Percentiles rank a stretch among this genome's conserved stretches.
Evolutionary conservation across 2,888 invertebrate species (phyloP).

Genomic region (Athalia rosae): DNA sequence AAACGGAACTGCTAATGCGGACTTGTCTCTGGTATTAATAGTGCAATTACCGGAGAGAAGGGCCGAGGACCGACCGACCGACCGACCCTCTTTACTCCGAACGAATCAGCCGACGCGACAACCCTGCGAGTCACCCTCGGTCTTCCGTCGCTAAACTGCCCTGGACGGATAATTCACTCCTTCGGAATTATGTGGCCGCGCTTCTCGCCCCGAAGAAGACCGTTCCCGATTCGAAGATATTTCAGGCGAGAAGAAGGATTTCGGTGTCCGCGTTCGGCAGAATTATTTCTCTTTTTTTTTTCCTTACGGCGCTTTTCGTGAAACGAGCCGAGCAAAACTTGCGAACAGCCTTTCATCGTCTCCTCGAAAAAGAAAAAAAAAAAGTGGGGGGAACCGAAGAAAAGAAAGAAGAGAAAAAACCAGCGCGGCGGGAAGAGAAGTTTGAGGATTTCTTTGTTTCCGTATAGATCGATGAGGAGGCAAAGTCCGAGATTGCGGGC

Average conservation of each 20-base stretch:
- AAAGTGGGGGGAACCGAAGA: no score
- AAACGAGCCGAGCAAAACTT: no score
- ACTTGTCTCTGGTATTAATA: constrained; percentile 40
- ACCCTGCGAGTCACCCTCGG: constrained; percentile 27
- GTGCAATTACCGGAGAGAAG: constrained; percentile 39
- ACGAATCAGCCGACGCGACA: constrained; percentile 41
- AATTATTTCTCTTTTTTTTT: no score
- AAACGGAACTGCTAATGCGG: constrained; percentile 28
- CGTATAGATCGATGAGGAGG: background rate
- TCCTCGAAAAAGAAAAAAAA: background rate
- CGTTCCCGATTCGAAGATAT: background rate
- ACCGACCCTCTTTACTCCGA: constrained; percentile 32
- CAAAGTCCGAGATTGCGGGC: background rate
- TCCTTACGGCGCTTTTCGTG: no score
- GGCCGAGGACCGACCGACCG: constrained; percentile 22
- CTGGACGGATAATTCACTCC: constrained; percentile 20
- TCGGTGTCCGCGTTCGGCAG: no score
- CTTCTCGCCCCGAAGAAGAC: background rate
- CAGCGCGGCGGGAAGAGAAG: no score
- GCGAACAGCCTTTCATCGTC: background rate
- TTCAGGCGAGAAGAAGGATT: no score
- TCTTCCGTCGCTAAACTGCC: constrained; percentile 31
- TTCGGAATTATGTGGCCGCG: constrained; percentile 2
- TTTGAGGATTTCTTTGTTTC: background rate
- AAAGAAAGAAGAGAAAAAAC: no score